Conservation (phyloP, 2,113 vertebrate species). For the Ahaetulla prasina region DNA sequence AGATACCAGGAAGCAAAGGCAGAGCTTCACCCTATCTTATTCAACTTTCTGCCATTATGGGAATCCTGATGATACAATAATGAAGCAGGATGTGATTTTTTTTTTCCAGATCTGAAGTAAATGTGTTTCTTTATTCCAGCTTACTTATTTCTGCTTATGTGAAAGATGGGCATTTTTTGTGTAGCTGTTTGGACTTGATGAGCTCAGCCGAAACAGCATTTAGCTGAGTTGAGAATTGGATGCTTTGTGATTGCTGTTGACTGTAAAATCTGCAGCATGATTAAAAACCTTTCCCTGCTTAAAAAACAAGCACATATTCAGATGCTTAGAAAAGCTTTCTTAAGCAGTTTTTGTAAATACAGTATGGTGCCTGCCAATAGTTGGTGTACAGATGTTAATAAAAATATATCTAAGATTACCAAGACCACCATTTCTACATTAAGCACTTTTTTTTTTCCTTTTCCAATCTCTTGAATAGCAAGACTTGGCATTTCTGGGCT, state of each 20-base stretch:
- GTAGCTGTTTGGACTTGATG: constrained; percentile 20
- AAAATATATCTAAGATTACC: constrained; percentile 45
- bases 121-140: constrained; percentile 28
- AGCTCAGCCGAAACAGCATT: constrained; percentile 50
- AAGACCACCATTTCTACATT: constrained; percentile 37
- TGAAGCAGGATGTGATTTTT: constrained; percentile 21
- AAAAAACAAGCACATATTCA: constrained; percentile 33
- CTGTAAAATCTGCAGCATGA: constrained; percentile 56
- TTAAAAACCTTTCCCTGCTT: constrained; percentile 51
- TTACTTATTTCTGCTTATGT: constrained; percentile 2
- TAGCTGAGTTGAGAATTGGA: constrained; percentile 43
- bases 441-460: constrained; percentile 50
- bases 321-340: constrained; percentile 43
- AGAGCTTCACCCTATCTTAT: neutral
- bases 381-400: constrained; percentile 50
- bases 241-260: constrained; percentile 53
- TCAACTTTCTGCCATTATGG: neutral
- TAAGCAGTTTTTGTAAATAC: constrained; percentile 61
- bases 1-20: constrained; percentile 21
- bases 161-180: constrained; percentile 35
- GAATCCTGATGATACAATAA: constrained; percentile 25
- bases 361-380: constrained; percentile 29
- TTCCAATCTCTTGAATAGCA: constrained; percentile 42
- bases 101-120: constrained; percentile 9
- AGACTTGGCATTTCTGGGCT: constrained; percentile 31